A percentile compares a stretch with the other conserved stretches of the same genome.
Conservation (phyloP, 2,113 vertebrate species). For the Artemisiospiza belli region DNA sequence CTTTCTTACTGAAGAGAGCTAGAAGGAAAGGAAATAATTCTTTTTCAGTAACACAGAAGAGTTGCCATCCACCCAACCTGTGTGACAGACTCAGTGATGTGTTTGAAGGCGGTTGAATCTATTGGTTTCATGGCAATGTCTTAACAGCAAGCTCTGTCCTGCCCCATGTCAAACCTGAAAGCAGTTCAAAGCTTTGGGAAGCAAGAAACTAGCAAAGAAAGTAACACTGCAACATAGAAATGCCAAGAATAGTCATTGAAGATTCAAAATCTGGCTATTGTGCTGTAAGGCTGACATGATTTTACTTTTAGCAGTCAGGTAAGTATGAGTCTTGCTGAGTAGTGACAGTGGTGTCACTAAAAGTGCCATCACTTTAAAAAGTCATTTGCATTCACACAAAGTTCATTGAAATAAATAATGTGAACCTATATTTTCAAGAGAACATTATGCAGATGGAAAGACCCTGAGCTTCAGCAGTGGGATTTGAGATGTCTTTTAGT, state of each 20-base stretch:
- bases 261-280: background rate
- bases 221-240: background rate
- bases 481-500: background rate
- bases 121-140: background rate
- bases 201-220: background rate
- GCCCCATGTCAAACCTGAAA: background rate
- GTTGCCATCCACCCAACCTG: background rate
- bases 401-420: background rate
- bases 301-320: background rate
- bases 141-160: background rate
- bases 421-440: background rate
- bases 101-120: background rate
- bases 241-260: background rate
- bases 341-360: background rate
- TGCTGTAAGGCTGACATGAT: background rate
- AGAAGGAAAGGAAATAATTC: background rate
- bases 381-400: background rate
- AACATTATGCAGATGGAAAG: background rate
- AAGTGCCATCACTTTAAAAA: background rate
- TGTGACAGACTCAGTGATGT: background rate
- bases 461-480: background rate
- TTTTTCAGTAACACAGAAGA: background rate
- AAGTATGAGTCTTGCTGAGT: background rate
- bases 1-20: background rate
- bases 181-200: background rate